Evolutionary conservation across 2,113 vertebrate species (phyloP), one percentile per base, ranked within the genome.

Genomic region (Heteronetta atricapilla): DNA sequence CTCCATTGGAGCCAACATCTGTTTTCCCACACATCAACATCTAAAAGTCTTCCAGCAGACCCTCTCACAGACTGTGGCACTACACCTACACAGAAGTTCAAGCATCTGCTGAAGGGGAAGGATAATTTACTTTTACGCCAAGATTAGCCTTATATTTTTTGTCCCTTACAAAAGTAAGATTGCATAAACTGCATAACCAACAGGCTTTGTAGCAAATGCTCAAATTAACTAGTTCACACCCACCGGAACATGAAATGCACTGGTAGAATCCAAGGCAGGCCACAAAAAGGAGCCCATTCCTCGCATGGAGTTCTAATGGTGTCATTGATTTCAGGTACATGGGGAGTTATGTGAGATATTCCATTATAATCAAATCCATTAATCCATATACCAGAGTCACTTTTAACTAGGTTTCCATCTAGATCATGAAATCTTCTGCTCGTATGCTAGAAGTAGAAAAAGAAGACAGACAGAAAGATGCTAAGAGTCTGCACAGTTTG

Each of bases 281-380:
- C 99, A 64, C 99, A 99, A 96, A 99, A 99, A 13, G 99, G 99
- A 5, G 98, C 98, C 34, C 98, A 94, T n/a, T 98, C 98, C 31
- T 98, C 98, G 7, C 99, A 99, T 10, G 64, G 93, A 23, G 98
- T 98, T 89, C 98, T 98, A 78, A 99, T 96, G 29, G 97, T 98
- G 40, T 99, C 98, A 73, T 99, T 99, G 97, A 99, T 98, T 97
- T 99, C 99, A 1, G 99, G 99, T 64, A 99, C 70, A 75, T 98
- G 95, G 19, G 99, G 98, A 8, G 98, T 98, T 97, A 99, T 23
- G 87, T 99, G 98, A 90, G 98, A 98, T 83, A 99, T 98, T 73
- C 98, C 99, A 6, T 98, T 99, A 95, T 98, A 99, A 96, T 99
- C 99, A 86, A 99, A 99, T 67, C 98, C 99, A 98, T 99, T 99